These are phyloP conservation scores for Rhincodon typus DNA, from an alignment of 2,797 vertebrate species.

Conservation along the genomic window DNA sequence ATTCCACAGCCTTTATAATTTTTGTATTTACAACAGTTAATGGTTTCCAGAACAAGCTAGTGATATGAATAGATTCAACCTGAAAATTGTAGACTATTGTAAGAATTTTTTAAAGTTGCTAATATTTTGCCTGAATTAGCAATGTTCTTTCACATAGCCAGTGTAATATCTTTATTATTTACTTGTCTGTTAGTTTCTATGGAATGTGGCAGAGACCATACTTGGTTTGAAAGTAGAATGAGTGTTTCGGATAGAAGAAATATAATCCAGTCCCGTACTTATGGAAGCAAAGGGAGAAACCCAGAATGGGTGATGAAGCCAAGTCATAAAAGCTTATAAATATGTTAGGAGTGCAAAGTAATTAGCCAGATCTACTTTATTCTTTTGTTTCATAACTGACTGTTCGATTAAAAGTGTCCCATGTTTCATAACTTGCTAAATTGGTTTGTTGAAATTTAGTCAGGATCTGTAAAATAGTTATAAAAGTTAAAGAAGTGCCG, in stretches of 20 bases:
- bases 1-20: neutral
- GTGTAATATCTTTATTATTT: neutral
- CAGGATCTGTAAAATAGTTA: constrained; percentile 6
- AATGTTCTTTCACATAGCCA: neutral
- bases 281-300: neutral
- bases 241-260: neutral
- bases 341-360: neutral
- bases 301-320: neutral
- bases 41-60: constrained; percentile 16
- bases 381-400: constrained; percentile 1
- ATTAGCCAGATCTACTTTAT: neutral
- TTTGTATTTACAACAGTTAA: neutral
- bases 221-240: neutral
- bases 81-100: neutral
- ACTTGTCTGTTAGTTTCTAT: neutral
- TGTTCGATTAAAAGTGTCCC: neutral
- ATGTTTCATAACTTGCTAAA: constrained; percentile 1
- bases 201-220: neutral
- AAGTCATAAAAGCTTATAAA: neutral
- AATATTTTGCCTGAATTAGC: neutral
- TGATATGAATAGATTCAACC: neutral
- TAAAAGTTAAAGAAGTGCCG: neutral
- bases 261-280: neutral
- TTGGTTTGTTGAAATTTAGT: neutral
- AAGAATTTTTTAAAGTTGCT: neutral